Evolutionary conservation across 2,888 invertebrate genomes (phyloP).

Genomic region (Cylindroiulus punctatus): DNA sequence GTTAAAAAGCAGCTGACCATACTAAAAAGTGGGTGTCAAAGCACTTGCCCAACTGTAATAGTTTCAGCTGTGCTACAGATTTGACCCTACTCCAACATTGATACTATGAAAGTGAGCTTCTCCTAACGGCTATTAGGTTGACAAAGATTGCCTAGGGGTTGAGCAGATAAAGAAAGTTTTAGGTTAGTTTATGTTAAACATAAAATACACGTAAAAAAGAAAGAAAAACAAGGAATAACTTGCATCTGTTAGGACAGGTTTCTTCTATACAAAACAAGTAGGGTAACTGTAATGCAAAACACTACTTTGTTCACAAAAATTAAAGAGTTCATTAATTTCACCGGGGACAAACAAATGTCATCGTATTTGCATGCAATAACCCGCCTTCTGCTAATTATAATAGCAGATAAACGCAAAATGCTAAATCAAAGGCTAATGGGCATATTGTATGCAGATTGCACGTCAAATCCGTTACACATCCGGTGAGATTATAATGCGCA

Average conservation of each 20-base stretch:
- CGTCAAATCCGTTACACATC: not conserved
- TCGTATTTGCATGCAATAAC: not conserved
- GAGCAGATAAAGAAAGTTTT: too few species aligned
- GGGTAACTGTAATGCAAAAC: not conserved
- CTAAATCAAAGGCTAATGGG: conserved; percentile 11
- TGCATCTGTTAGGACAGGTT: not conserved
- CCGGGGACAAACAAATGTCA: not conserved
- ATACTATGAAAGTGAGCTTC: too few species aligned
- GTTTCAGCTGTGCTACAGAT: too few species aligned
- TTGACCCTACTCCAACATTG: too few species aligned
- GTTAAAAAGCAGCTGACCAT: not conserved
- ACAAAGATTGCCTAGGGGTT: too few species aligned
- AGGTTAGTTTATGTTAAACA: too few species aligned
- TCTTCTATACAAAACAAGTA: not conserved
- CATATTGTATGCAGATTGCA: not conserved
- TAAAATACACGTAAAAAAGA: too few species aligned
- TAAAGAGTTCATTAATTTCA: not conserved
- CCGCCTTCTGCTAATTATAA: not conserved
- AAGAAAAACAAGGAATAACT: too few species aligned
- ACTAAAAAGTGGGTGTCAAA: not conserved
- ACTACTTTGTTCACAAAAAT: not conserved
- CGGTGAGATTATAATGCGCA: conserved; percentile 27
- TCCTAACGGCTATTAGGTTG: too few species aligned
- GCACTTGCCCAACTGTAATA: not conserved
- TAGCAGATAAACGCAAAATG: conserved; percentile 22